Base-by-base conservation (phyloP, 1,140 invertebrate genomes). In the Microplitis demolitor region DNA sequence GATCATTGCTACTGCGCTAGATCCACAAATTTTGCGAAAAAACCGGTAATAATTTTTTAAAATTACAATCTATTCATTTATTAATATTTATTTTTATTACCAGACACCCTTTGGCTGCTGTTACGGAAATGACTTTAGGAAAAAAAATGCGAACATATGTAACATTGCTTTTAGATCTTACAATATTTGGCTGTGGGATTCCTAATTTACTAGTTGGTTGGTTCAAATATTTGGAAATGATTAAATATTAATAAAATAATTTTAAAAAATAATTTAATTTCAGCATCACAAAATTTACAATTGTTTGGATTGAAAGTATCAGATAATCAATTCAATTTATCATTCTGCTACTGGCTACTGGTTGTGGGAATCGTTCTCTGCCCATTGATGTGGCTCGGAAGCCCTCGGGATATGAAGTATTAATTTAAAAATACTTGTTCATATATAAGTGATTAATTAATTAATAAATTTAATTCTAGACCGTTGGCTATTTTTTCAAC, bases 351-450 rank as follows among this genome's bases (percentile, higher is more conserved):
- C 72, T 94, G 93, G 93, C 88, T 94, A 77, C 81, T 94, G 3
- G 78, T 94, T 6, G 86, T 94, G 5, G 93, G 92, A 0, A 64
- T 92, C 3, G 77, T 92, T 62, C 84, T 94, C 5, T 93, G 92
- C 76, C 93, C 93, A 1, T 83, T 94, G 54, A 91, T 94, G 89
- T 94, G 93, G 93, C 85, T 94, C n/a, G 93, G 93, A 58, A 94
- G 93, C 77, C 93, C 93, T 0, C 93, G 93, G 82, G 92, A 95
- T 79, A 94, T 94, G 92, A 93, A 94, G 93, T 94, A 86, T 24
- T 24, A 24, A 79, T 82, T 66, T 37, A 64, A 56, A 37, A 60
- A 51, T 2, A 67, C 11, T 51, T 54, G 11, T 63, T 53, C 11
- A 54, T 14, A 2, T 74, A 33, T 71, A 51, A 66, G 53, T 56